These are phyloP conservation scores for Notarius quadriscutis DNA, from an alignment of 2,113 vertebrate species.

Conservation along the genomic window DNA sequence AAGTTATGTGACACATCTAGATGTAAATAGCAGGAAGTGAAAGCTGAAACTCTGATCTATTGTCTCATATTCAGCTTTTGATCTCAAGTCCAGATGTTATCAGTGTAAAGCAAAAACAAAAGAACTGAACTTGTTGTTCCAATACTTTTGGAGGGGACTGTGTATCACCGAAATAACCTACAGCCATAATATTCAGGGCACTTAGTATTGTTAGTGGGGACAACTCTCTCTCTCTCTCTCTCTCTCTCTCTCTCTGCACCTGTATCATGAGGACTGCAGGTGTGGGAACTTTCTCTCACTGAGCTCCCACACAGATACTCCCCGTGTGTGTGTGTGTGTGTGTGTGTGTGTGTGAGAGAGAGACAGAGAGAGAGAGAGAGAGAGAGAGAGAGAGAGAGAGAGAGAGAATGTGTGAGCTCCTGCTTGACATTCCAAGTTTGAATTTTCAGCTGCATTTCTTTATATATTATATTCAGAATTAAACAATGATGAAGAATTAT, in stretches of 20 bases:
- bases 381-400: neutral
- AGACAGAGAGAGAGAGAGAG: neutral
- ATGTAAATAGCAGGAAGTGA: too few relatives aligned
- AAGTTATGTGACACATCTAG: too few relatives aligned
- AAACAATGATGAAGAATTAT: neutral
- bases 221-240: neutral
- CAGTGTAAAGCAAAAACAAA: neutral
- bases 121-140: neutral
- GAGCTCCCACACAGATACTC: neutral
- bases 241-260: slow-evolving; percentile 4
- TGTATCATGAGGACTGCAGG: slow-evolving; percentile 11
- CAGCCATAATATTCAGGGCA: neutral
- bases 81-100: neutral
- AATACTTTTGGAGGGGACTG: neutral
- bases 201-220: neutral
- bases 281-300: slow-evolving; percentile 11
- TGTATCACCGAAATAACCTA: neutral
- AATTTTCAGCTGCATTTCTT: neutral
- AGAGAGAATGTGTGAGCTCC: neutral
- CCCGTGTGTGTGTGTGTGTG: neutral
- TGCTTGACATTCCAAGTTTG: neutral
- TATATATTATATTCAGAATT: neutral
- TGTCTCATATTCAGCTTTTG: too few relatives aligned
- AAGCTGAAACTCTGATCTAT: too few relatives aligned
- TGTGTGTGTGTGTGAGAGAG: neutral